Percentiles rank a stretch among this genome's conserved stretches.
phyloP scores from a whole-genome alignment of 1,140 invertebrate species.

The Megalopta genalis region DNA sequence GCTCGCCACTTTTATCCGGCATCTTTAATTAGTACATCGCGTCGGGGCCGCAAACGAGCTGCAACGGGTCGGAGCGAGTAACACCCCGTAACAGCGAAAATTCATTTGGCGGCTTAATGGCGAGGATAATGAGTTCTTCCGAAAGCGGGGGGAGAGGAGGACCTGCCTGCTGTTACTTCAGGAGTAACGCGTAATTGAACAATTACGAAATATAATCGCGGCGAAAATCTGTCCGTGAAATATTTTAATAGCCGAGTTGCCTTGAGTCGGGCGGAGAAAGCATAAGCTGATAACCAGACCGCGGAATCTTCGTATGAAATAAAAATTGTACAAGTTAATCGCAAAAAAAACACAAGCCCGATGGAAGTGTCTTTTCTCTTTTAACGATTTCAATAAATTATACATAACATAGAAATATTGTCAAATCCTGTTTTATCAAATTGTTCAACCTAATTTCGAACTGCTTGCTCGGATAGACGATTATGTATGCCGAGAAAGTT shows the following conservation, averaged over 20 bases:
- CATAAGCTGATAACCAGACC: background rate
- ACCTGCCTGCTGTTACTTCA: too few species aligned
- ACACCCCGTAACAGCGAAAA: background rate
- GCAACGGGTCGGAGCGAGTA: background rate
- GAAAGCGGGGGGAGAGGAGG: background rate
- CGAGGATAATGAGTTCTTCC: constrained; percentile 7
- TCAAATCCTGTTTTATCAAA: too few species aligned
- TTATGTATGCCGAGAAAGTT: too few species aligned
- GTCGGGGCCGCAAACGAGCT: background rate
- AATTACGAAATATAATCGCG: constrained; percentile 33
- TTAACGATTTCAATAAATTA: too few species aligned
- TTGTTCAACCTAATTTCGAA: too few species aligned
- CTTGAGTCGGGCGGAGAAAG: background rate
- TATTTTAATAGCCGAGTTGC: background rate
- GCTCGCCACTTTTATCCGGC: constrained; percentile 3
- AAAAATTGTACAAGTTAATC: too few species aligned
- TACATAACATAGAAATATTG: too few species aligned
- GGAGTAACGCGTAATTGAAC: constrained; percentile 7
- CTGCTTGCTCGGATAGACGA: too few species aligned
- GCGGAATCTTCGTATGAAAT: too few species aligned
- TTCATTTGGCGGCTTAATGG: constrained; percentile 16
- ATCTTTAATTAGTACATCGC: constrained; percentile 24
- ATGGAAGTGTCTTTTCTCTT: too few species aligned
- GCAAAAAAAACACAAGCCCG: too few species aligned
- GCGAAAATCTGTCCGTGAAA: background rate